phyloP scores from a whole-genome alignment of 2,888 invertebrate species.

The Erynnis tages region DNA sequence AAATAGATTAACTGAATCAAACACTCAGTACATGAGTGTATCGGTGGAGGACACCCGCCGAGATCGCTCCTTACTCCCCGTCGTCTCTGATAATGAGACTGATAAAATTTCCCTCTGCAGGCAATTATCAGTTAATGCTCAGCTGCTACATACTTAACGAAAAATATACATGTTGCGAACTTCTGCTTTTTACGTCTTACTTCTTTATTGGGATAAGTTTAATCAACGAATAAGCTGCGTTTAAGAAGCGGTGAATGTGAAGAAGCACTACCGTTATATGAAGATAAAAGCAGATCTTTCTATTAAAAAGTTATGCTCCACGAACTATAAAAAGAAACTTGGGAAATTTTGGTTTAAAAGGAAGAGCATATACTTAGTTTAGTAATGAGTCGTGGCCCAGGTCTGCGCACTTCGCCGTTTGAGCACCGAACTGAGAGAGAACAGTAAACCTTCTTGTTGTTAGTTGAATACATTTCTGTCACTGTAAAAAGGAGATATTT shows the following conservation, averaged over 20 bases:
- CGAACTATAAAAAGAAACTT: conserved; percentile 17
- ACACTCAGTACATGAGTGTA: conserved; percentile 43
- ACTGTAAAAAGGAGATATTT: conserved; percentile 75
- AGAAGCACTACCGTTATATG: background rate
- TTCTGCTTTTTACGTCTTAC: background rate
- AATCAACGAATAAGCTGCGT: conserved; percentile 34
- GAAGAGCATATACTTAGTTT: conserved; percentile 32
- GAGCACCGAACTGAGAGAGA: conserved; percentile 29
- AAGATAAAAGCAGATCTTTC: conserved; percentile 34
- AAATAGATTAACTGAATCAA: conserved; percentile 63
- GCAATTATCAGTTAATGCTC: conserved; percentile 26
- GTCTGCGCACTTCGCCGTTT: conserved; percentile 10
- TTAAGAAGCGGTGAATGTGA: background rate
- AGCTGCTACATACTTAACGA: conserved; percentile 31
- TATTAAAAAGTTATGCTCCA: conserved; percentile 36
- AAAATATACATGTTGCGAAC: background rate
- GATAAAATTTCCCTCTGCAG: conserved; percentile 20
- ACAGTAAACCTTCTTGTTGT: conserved; percentile 56
- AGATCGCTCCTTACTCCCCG: conserved; percentile 32
- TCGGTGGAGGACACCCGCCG: conserved; percentile 46
- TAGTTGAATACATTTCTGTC: conserved; percentile 69
- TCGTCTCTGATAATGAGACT: conserved; percentile 27
- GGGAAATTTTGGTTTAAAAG: conserved; percentile 16
- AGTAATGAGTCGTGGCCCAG: conserved; percentile 33
- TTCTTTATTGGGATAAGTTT: background rate